Conservation (phyloP, 2,113 vertebrate genomes). For the Notothenia coriiceps region DNA sequence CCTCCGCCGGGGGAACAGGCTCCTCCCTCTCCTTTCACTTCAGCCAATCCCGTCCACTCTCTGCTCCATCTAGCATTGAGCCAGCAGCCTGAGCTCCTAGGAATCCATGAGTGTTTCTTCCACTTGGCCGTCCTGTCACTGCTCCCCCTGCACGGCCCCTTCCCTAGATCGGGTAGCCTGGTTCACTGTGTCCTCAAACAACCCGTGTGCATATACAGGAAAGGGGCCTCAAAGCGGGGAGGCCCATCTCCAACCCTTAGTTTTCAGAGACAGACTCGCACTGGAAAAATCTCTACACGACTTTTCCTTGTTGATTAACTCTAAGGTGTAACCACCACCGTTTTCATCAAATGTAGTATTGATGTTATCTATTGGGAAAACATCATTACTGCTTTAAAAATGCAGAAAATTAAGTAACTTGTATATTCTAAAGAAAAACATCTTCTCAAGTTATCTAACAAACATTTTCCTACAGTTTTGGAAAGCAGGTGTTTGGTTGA, state of each 20-base stretch:
- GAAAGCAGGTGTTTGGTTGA: background rate
- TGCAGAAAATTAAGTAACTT: too few species aligned
- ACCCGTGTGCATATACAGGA: constrained; percentile 84
- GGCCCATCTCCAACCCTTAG: constrained; percentile 75
- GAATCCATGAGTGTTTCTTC: constrained; percentile 79
- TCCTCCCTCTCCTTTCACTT: constrained; percentile 60
- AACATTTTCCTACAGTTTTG: background rate
- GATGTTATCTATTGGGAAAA: background rate
- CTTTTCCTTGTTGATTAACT: constrained; percentile 29
- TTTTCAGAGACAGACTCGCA: constrained; percentile 60
- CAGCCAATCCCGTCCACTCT: constrained; percentile 63
- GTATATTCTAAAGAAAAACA: too few species aligned
- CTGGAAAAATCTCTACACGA: constrained; percentile 57
- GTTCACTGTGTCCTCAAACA: constrained; percentile 88
- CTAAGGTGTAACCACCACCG: background rate
- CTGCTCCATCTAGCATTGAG: constrained; percentile 55
- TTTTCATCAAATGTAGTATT: background rate
- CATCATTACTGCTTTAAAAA: too few species aligned
- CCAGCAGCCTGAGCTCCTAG: constrained; percentile 71
- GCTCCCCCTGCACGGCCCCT: constrained; percentile 82
- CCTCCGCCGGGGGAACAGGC: constrained; percentile 53
- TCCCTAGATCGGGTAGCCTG: constrained; percentile 83
- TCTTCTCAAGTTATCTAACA: background rate
- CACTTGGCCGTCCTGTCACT: constrained; percentile 77
- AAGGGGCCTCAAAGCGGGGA: constrained; percentile 83